phyloP scores from a whole-genome alignment of 2,113 vertebrate genomes.

The Orycteropus afer region DNA sequence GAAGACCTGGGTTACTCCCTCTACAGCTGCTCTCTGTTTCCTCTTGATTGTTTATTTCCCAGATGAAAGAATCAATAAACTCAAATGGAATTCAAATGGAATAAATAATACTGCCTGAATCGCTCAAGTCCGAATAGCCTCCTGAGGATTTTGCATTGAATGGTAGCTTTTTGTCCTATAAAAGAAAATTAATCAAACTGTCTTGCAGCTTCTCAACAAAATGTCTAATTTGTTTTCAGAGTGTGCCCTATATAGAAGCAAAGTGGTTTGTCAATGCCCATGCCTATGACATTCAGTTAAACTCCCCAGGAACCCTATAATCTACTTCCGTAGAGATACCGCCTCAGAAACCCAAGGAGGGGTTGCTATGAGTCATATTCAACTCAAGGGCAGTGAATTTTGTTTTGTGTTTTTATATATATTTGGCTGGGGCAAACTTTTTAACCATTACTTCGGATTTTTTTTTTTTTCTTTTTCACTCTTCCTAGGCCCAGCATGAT shows the following conservation, averaged over 20 bases:
- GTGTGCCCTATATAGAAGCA: not conserved
- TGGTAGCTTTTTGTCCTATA: conserved; percentile 38
- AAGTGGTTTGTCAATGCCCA: conserved; percentile 21
- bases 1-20: not conserved
- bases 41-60: conserved; percentile 51
- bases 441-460: not conserved
- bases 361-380: too few species aligned
- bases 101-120: conserved; percentile 39
- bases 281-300: not conserved
- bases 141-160: conserved; percentile 30
- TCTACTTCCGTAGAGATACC: not conserved
- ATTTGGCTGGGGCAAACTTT: not conserved
- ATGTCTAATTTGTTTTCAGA: not conserved
- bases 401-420: too few species aligned
- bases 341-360: too few species aligned
- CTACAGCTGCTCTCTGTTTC: not conserved
- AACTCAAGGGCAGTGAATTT: too few species aligned
- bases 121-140: conserved; percentile 1
- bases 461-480: not conserved
- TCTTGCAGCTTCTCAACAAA: not conserved
- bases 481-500: not conserved
- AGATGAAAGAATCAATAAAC: conserved; percentile 58
- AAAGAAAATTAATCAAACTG: conserved; percentile 55
- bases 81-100: conserved; percentile 55
- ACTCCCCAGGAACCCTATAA: not conserved